phyloP scores from a whole-genome alignment of 2,113 vertebrate genomes.

The Urocolius indicus region DNA sequence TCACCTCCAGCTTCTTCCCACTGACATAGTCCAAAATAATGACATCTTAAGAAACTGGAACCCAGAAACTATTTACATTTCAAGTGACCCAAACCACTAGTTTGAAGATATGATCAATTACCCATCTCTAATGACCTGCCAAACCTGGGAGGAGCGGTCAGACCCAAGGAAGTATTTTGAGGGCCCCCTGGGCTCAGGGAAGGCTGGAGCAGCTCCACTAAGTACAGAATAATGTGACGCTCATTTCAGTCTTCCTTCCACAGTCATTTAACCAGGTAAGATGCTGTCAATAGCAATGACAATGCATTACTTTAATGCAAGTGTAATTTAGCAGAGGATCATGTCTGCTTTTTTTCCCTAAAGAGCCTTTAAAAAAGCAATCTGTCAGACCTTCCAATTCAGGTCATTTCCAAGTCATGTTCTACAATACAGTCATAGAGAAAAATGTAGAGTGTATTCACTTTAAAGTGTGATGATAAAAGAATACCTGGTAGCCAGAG shows the following conservation, averaged over 20 bases:
- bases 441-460: constrained; percentile 1
- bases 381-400: constrained; percentile 27
- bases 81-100: not conserved
- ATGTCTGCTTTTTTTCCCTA: constrained; percentile 8
- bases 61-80: not conserved
- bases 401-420: not conserved
- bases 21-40: not conserved
- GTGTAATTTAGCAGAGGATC: constrained; percentile 21
- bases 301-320: not conserved
- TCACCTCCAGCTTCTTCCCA: not conserved
- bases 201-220: not conserved
- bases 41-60: not conserved
- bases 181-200: not conserved
- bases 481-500: not conserved
- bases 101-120: not conserved
- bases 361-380: constrained; percentile 19
- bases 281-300: not conserved
- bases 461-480: constrained; percentile 29
- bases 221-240: not conserved
- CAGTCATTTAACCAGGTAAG: not conserved
- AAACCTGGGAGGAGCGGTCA: not conserved
- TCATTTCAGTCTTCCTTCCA: not conserved
- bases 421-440: not conserved
- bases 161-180: not conserved
- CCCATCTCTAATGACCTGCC: not conserved